Evolutionary conservation across 1,140 invertebrate species (phyloP).

Genomic region (Onthophagus taurus): DNA sequence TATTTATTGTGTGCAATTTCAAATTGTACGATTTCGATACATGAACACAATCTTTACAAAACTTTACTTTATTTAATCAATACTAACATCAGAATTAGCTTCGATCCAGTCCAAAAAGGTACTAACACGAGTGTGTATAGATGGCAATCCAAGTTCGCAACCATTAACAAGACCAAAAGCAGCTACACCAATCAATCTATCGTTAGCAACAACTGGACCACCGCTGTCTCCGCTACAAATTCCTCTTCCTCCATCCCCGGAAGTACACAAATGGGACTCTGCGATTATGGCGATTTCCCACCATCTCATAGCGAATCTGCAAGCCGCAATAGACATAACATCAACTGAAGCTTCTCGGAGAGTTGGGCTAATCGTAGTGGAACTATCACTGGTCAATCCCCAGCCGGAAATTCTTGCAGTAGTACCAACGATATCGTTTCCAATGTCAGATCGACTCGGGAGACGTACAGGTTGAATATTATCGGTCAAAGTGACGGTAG

Average conservation of each 20-base stretch:
- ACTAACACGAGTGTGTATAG: slow-evolving; percentile 45
- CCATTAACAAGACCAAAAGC: slow-evolving; percentile 39
- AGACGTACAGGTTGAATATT: slow-evolving; percentile 25
- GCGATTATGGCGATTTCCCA: slow-evolving; percentile 33
- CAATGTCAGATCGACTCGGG: slow-evolving; percentile 31
- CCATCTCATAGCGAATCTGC: no score
- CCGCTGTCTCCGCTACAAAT: slow-evolving; percentile 40
- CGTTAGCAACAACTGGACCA: slow-evolving; percentile 37
- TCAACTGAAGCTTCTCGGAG: slow-evolving; percentile 24
- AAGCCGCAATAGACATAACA: slow-evolving; percentile 29
- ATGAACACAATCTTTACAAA: no score
- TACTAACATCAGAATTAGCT: slow-evolving; percentile 35
- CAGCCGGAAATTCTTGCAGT: slow-evolving; percentile 42
- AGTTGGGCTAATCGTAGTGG: slow-evolving; percentile 26
- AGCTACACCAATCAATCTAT: slow-evolving; percentile 15
- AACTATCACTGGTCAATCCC: slow-evolving; percentile 38
- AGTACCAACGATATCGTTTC: slow-evolving; percentile 36
- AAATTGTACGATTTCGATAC: no score
- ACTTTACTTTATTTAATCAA: no score
- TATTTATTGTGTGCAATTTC: no score
- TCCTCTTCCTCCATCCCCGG: slow-evolving; percentile 36
- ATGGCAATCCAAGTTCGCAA: slow-evolving; percentile 41
- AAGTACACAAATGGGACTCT: slow-evolving; percentile 41
- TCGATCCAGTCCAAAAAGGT: slow-evolving; percentile 44
- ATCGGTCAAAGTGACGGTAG: no score